phyloP scores from a whole-genome alignment of 2,113 vertebrate species.

The Hydrolagus affinis region DNA sequence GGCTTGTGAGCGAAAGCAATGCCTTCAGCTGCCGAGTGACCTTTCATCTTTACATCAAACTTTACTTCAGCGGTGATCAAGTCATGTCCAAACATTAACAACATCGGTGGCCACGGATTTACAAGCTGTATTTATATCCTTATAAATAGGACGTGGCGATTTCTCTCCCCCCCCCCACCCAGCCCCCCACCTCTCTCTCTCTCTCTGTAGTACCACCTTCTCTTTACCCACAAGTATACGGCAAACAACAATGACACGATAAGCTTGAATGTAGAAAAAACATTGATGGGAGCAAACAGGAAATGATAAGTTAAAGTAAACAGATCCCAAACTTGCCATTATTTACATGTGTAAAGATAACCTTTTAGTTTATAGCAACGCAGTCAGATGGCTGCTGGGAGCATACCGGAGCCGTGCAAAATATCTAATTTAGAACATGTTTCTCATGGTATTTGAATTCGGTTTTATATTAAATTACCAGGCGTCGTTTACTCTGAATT shows the following conservation, averaged over 20 bases:
- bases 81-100: neutral
- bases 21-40: neutral
- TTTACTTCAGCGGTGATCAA: neutral
- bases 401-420: too few relatives aligned
- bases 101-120: neutral
- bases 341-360: neutral
- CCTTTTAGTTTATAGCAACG: neutral
- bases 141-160: neutral
- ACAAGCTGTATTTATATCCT: neutral
- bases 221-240: neutral
- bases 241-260: constrained; percentile 29
- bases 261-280: constrained; percentile 44
- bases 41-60: neutral
- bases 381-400: neutral
- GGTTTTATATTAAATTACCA: neutral
- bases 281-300: constrained; percentile 33
- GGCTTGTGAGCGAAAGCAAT: neutral
- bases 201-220: neutral
- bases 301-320: neutral
- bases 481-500: neutral
- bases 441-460: neutral
- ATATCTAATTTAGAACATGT: neutral
- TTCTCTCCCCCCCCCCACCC: neutral
- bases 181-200: too few relatives aligned
- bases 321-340: neutral